Conservation (phyloP, 2,888 invertebrate genomes). For the Andrena chrysosceles region DNA sequence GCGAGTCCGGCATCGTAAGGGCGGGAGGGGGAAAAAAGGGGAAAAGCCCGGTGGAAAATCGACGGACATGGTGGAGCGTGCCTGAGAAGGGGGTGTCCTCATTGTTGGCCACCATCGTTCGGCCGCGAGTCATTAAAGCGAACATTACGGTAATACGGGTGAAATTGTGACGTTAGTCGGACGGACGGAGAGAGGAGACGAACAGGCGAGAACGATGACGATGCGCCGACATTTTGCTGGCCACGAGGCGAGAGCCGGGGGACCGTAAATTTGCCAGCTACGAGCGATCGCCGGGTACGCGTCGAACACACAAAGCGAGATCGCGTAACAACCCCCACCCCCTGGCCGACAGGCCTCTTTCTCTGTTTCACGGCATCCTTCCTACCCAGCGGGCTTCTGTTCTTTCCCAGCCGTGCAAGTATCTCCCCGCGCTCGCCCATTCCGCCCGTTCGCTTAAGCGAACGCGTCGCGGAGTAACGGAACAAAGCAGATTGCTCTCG, state of each 20-base stretch:
- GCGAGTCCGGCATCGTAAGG: neutral
- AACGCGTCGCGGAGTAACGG: slow-evolving; percentile 54
- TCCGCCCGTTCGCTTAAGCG: slow-evolving; percentile 59
- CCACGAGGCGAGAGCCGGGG: slow-evolving; percentile 64
- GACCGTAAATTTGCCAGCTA: slow-evolving; percentile 76
- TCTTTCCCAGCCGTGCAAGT: slow-evolving; percentile 66
- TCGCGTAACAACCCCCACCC: slow-evolving; percentile 44
- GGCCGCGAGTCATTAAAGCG: slow-evolving; percentile 65
- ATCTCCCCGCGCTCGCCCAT: slow-evolving; percentile 73
- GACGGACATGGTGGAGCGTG: slow-evolving; percentile 12
- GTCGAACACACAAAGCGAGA: slow-evolving; percentile 69
- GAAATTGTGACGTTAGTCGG: slow-evolving; percentile 65
- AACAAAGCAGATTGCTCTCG: slow-evolving; percentile 65
- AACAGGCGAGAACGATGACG: slow-evolving; percentile 32
- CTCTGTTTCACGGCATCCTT: slow-evolving; percentile 71
- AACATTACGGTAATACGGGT: slow-evolving; percentile 72
- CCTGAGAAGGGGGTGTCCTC: slow-evolving; percentile 2
- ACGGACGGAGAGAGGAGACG: slow-evolving; percentile 4
- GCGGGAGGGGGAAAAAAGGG: neutral
- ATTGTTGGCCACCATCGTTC: slow-evolving; percentile 40
- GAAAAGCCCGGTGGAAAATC: slow-evolving; percentile 27
- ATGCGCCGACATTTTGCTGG: slow-evolving; percentile 42
- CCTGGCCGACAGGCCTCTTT: slow-evolving; percentile 34
- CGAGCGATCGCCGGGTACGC: slow-evolving; percentile 62
- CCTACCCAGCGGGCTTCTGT: slow-evolving; percentile 23